Evolutionary conservation across 1,140 invertebrate species (phyloP), one percentile per base, ranked within the genome.

Genomic region (Uloborus diversus): DNA sequence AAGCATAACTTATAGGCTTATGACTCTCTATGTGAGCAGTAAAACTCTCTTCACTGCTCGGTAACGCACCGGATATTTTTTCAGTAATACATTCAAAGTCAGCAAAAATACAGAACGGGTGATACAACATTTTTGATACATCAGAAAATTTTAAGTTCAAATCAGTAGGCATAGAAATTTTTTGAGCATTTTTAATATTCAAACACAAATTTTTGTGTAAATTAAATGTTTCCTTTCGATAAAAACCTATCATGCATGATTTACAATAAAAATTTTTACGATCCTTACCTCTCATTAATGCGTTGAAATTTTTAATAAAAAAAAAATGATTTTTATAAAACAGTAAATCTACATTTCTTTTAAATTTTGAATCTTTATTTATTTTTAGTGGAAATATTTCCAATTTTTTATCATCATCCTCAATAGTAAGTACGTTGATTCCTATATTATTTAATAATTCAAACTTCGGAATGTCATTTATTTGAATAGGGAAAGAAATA

Each of bases 311-410:
- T 57, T 17, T 42, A 35, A 71, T 71, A 17, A 57, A 25, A 56
- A 35, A 71, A 13, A 57, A 71, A 71, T 71, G 53, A 28, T 59
- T 59, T 71, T 59, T 37, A 42, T 37, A 71, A 7, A 71, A 59
- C 0, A 71, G 20, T 3, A 71, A 35, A 42, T 71, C 53, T 33
- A 69, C 17, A 42, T 7, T 42, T 33, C 33, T 53, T 27, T 35
- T 33, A 69, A 35, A 27, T 69, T 33, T n/a, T 69, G n/a, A n/a
- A n/a, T n/a, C n/a, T n/a, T n/a, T n/a, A n/a, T 35, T 20, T 56
- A 32, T 53, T 33, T 33, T 49, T 69, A 33, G 28, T 33, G 28
- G 32, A 3, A 56, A 23, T 33, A 33, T 53, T 14, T 53, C 9
- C 4, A 49, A 49, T 17, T 14, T 53, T 27, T 53, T 14, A 13